Evolutionary conservation across 2,888 invertebrate species (phyloP), one percentile per base, ranked within the genome.

Genomic region (Agrypnus murinus): DNA sequence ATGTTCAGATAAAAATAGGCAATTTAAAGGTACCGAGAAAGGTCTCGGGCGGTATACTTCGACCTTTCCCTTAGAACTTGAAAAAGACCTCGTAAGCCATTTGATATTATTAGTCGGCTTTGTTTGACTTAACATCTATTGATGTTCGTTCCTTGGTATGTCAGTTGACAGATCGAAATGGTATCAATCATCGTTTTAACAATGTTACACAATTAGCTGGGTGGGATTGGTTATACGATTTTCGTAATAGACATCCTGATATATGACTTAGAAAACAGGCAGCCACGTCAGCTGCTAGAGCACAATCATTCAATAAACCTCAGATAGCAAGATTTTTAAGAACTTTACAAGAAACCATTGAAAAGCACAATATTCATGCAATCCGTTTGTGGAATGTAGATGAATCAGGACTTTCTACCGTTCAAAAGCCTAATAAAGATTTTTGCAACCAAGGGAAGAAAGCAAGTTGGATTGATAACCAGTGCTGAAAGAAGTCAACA

Each of bases 211-310:
- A 65, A 31, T 10, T n/a, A 19, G 55, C 59, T 69, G 69, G 48
- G 2, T 48, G 50, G 19, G 60, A 65, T 34, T 69, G 69, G 65
- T 12, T 69, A n/a, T 57, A 50, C 48, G 45, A 59, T 50, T 69
- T 69, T 31, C 15, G 36, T 8, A 63, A 15, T 15, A 36, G 48
- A 36, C 32, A 68, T 68, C 12, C 19, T 25, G 67, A 67, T 10
- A 10, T 67, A 19, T 9, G 50, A 17, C 38, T 67, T 15, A 48
- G 67, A 34, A 67, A 67, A 68, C 46, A 63, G 4, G 63, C 45
- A 40, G 17, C 32, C 40, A 67, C 67, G 6, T 60, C 60, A 9
- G 17, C 36, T 40, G 43, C 57, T 31, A 19, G 65, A 9, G 45
- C 45, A 12, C 14, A 38, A 43, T 62, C 50, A 3, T 63, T n/a